Conservation (phyloP, 2,888 invertebrate species). For the Sturmia bella region DNA sequence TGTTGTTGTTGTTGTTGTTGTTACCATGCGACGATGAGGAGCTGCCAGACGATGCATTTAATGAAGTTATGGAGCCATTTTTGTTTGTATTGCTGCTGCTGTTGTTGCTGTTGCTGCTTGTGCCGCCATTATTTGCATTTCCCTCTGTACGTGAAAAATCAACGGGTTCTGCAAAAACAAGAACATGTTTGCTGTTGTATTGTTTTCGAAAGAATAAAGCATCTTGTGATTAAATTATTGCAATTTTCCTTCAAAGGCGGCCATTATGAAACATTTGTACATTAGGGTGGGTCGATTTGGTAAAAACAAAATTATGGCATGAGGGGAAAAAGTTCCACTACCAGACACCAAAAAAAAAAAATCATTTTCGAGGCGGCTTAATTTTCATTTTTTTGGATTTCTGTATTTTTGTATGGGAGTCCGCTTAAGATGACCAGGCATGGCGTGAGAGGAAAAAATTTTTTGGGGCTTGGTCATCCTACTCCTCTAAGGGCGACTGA, state of each 20-base stretch:
- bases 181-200: conserved; percentile 42
- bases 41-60: conserved; percentile 57
- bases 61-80: conserved; percentile 66
- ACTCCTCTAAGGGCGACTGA: no score
- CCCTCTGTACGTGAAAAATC: conserved; percentile 81
- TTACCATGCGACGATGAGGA: conserved; percentile 71
- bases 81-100: conserved; percentile 32
- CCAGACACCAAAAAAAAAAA: no score
- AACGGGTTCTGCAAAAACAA: conserved; percentile 79
- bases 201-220: conserved; percentile 30
- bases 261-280: conserved; percentile 18
- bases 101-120: conserved; percentile 46
- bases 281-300: no score
- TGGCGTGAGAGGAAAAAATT: no score
- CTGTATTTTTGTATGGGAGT: background rate
- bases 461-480: conserved; percentile 16
- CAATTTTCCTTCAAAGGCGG: conserved; percentile 21
- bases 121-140: conserved; percentile 67
- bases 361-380: no score
- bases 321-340: no score
- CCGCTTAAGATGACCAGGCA: background rate
- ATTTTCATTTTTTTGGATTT: no score
- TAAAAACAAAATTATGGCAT: no score
- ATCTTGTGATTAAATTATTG: conserved; percentile 45
- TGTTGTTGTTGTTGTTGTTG: no score